Evolutionary conservation across 1,140 invertebrate species (phyloP).

Genomic region (Eupristina koningsbergeri): DNA sequence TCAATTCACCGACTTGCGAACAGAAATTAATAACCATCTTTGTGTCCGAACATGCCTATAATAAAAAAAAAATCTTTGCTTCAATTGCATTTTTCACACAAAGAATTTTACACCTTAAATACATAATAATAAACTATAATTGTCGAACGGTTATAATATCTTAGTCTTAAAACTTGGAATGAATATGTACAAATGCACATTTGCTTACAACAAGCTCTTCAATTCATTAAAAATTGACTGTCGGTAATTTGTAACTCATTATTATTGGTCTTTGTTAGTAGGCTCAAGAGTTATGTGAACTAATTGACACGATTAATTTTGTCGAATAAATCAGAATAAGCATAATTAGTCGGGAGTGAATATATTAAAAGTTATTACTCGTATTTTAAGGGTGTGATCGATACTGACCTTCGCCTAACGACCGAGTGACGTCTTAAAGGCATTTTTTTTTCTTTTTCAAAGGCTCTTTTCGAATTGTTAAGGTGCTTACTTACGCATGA

Average conservation of each 20-base stretch:
- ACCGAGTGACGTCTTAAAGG: background rate
- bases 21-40: too few relatives aligned
- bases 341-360: background rate
- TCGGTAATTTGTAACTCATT: background rate
- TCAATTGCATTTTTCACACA: too few relatives aligned
- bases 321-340: constrained; percentile 7
- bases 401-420: background rate
- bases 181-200: too few relatives aligned
- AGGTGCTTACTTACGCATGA: background rate
- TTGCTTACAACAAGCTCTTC: background rate
- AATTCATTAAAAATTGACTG: background rate
- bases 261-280: background rate
- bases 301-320: background rate
- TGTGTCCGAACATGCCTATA: too few relatives aligned
- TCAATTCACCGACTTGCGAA: too few relatives aligned
- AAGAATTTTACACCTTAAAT: too few relatives aligned
- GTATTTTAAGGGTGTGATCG: constrained; percentile 5
- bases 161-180: too few relatives aligned
- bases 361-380: background rate
- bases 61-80: too few relatives aligned
- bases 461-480: background rate
- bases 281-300: background rate
- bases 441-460: background rate
- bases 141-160: too few relatives aligned
- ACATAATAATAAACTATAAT: too few relatives aligned